Evolutionary conservation across 1,140 invertebrate species (phyloP), one percentile per base, ranked within the genome.

Genomic region (Hermetia illucens): DNA sequence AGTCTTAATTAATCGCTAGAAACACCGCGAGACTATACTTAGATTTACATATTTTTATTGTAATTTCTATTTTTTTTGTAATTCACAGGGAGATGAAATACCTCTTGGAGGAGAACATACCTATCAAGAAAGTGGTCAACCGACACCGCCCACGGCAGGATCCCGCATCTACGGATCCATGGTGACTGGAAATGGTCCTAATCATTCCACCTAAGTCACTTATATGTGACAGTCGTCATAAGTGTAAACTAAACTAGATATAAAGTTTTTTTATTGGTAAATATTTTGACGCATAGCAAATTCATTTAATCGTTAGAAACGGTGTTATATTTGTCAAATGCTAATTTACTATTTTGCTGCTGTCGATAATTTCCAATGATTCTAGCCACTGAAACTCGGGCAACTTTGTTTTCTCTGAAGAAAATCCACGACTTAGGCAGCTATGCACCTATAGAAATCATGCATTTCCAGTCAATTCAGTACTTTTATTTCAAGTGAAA

Each of bases 191-290:
- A 32, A 32, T 32, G 30, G 30, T 13, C 30, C 30, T 6, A 32
- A 5, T 32, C 30, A 32, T 32, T 32, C 30, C 30, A 32, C 30
- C 13, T 32, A 32, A 32, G 17, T 27, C 13, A 27, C 24, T 27
- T 27, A 27, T 27, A 9, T 27, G 13, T 27, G 8, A 13, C 24
- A 8, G 24, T 13, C 24, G 8, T 9, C 8, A 27, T 9, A 27
- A 27, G 13, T 27, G 13, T 9, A 27, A 27, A 27, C 8, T 9
- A 27, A 27, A 27, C 24, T n/a, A n/a, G n/a, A n/a, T n/a, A n/a
- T n/a, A n/a, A n/a, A n/a, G n/a, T n/a, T n/a, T n/a, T n/a, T n/a
- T n/a, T n/a, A n/a, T n/a, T n/a, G n/a, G n/a, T n/a, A n/a, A n/a
- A n/a, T n/a, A n/a, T n/a, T n/a, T n/a, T n/a, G n/a, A 27, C 24